Evolutionary conservation across 1,140 invertebrate species (phyloP).

Genomic region (Penaeus japonicus): DNA sequence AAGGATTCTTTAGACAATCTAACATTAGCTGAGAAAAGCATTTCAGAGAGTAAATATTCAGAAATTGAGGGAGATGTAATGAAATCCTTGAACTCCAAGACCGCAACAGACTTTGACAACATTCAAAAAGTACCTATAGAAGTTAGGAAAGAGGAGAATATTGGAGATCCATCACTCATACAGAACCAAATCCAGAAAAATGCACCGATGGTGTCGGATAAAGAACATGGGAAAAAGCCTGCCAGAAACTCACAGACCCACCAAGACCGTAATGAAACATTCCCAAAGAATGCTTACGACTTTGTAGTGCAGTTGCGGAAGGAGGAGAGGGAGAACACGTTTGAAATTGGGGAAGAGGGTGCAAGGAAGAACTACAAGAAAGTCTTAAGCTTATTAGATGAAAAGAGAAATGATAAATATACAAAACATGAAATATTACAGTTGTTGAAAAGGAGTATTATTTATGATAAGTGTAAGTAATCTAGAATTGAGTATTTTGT

Average conservation of each 20-base stretch:
- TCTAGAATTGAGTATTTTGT: not conserved
- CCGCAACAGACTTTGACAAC: no score
- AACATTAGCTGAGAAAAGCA: not conserved
- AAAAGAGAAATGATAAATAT: not conserved
- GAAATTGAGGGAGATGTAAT: no score
- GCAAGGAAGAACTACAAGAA: conserved; percentile 30
- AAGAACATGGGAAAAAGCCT: not conserved
- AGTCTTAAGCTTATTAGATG: conserved; percentile 44
- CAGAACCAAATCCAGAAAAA: not conserved
- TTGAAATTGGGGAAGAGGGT: not conserved
- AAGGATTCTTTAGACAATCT: not conserved
- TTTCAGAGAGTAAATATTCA: not conserved
- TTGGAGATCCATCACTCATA: not conserved
- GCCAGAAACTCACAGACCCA: not conserved
- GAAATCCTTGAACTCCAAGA: no score
- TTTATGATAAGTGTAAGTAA: conserved; percentile 59
- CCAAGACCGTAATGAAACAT: not conserved
- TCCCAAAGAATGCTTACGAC: conserved; percentile 42
- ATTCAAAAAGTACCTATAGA: not conserved
- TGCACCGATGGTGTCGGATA: not conserved
- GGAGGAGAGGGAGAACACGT: conserved; percentile 24
- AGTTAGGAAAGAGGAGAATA: not conserved
- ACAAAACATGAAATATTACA: conserved; percentile 54
- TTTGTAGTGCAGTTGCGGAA: conserved; percentile 44
- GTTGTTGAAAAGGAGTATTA: conserved; percentile 40